Conservation (phyloP, 2,113 vertebrate genomes). For the Corydoras sp. region DNA sequence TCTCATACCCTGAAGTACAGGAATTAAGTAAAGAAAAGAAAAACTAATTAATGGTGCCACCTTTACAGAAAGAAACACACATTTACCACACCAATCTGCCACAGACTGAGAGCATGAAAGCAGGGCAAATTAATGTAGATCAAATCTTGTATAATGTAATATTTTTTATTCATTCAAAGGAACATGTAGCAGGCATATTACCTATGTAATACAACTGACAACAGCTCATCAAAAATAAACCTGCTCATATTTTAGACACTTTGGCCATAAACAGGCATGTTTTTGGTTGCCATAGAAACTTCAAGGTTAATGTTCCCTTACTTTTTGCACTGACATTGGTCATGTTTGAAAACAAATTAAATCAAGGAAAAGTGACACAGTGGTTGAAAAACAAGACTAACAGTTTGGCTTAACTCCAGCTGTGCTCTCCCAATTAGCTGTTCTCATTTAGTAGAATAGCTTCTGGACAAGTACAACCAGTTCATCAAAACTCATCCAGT, state of each 20-base stretch:
- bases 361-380: slow-evolving; percentile 40
- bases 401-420: slow-evolving; percentile 35
- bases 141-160: slow-evolving; percentile 23
- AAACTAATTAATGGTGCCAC: background rate
- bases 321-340: slow-evolving; percentile 51
- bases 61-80: slow-evolving; percentile 6
- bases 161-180: slow-evolving; percentile 7
- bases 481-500: background rate
- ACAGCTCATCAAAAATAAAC: slow-evolving; percentile 36
- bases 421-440: background rate
- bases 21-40: background rate
- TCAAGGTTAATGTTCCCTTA: slow-evolving; percentile 56
- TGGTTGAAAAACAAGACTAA: slow-evolving; percentile 5
- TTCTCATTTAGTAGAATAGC: background rate
- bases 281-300: slow-evolving; percentile 70
- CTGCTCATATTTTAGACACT: slow-evolving; percentile 49
- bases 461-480: slow-evolving; percentile 1
- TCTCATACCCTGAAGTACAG: too few relatives aligned
- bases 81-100: background rate
- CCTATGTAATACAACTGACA: slow-evolving; percentile 23
- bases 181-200: slow-evolving; percentile 33
- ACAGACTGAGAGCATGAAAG: background rate
- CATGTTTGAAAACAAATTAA: slow-evolving; percentile 40
- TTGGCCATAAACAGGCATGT: slow-evolving; percentile 46
- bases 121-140: slow-evolving; percentile 7